phyloP scores from a whole-genome alignment of 2,113 vertebrate species.

The Neoarius graeffei region DNA sequence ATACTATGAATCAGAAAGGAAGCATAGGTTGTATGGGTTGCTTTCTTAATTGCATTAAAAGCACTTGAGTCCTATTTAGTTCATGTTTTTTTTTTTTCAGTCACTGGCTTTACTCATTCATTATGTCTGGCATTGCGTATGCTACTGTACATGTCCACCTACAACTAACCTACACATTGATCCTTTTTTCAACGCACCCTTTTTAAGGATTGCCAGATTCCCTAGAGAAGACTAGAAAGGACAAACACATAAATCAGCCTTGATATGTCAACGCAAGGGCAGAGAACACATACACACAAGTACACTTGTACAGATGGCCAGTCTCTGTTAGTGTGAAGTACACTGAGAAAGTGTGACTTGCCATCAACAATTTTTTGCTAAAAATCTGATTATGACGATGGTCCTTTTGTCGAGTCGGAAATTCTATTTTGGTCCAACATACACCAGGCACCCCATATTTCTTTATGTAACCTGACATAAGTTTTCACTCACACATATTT shows the following conservation, averaged over 20 bases:
- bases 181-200: conserved; percentile 37
- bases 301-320: conserved; percentile 38
- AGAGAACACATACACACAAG: conserved; percentile 33
- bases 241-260: conserved; percentile 45
- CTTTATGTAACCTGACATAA: conserved; percentile 24
- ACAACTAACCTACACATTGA: conserved; percentile 37
- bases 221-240: conserved; percentile 31
- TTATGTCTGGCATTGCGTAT: conserved; percentile 24
- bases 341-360: conserved; percentile 37
- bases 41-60: conserved; percentile 36
- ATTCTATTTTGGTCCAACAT: conserved; percentile 36
- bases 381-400: conserved; percentile 3
- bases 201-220: conserved; percentile 50
- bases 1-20: neutral
- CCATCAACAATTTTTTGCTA: conserved; percentile 23
- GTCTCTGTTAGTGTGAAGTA: conserved; percentile 42
- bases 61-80: conserved; percentile 19
- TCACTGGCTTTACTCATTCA: conserved; percentile 21
- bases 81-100: neutral
- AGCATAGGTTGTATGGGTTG: neutral
- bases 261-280: conserved; percentile 25
- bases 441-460: conserved; percentile 24
- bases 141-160: conserved; percentile 38
- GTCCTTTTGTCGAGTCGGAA: neutral
- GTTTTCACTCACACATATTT: conserved; percentile 25